A percentile compares a stretch with the other conserved stretches of the same genome.
These are phyloP conservation scores for Spongilla lacustris DNA, from an alignment of 37 sponge, comb jelly and placozoan species.

Conservation along the genomic window DNA sequence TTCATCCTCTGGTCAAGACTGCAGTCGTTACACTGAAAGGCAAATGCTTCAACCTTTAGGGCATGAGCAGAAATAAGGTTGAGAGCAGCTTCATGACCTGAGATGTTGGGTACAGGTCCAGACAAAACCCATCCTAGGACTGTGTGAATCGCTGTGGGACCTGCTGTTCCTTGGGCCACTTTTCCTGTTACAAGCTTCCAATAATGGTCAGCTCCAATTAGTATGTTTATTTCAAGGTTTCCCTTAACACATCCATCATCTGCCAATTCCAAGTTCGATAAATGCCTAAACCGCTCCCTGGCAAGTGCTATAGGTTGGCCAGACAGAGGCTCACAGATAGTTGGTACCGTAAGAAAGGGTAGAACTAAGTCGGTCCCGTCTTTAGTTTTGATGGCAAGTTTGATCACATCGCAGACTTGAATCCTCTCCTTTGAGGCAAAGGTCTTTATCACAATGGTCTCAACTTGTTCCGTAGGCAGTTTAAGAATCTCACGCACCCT, in stretches of 20 bases:
- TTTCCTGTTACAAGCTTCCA: conserved; percentile 26
- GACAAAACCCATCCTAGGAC: conserved; percentile 40
- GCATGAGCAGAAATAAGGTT: conserved; percentile 14
- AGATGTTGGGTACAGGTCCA: conserved; percentile 11
- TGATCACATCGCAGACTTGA: conserved; percentile 1
- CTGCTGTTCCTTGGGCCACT: background rate
- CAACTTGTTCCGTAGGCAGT: background rate
- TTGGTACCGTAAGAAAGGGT: conserved; percentile 2
- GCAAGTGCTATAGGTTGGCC: background rate
- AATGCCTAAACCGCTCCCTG: background rate
- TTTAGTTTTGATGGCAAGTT: background rate
- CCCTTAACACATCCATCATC: background rate
- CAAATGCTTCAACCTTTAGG: background rate
- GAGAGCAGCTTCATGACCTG: background rate
- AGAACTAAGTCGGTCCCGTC: background rate
- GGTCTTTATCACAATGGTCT: conserved; percentile 6
- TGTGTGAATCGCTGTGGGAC: conserved; percentile 30
- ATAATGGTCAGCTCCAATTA: conserved; percentile 36
- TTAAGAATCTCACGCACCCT: background rate
- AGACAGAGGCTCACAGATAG: conserved; percentile 16
- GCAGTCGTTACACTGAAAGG: background rate
- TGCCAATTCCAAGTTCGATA: conserved; percentile 11
- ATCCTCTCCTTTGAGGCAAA: conserved; percentile 1
- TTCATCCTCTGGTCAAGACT: background rate
- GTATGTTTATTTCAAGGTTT: conserved; percentile 9